Percentiles rank a stretch among this genome's conserved stretches.
phyloP scores from a whole-genome alignment of 2,113 vertebrate species.

The Toxotes chatareus region DNA sequence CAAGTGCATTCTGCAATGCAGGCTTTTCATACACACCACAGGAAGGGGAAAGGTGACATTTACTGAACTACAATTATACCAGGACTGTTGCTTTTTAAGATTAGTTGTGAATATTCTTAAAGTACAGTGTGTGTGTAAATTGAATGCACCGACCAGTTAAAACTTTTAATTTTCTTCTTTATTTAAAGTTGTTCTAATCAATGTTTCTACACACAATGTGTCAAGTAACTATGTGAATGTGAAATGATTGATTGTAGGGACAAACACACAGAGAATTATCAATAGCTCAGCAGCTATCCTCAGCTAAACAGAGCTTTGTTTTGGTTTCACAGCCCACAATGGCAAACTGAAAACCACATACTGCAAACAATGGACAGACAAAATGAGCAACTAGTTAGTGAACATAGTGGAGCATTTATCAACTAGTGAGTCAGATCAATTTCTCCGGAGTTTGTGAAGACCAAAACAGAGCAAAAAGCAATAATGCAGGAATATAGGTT shows the following conservation, averaged over 20 bases:
- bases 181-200: not conserved
- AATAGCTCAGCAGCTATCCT: not conserved
- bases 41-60: constrained; percentile 10
- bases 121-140: not conserved
- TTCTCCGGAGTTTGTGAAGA: not conserved
- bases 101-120: not conserved
- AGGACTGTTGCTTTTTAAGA: too few species aligned
- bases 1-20: constrained; percentile 33
- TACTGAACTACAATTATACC: not conserved
- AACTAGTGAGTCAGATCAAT: not conserved
- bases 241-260: not conserved
- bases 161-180: not conserved
- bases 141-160: not conserved
- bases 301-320: not conserved
- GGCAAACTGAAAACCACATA: not conserved
- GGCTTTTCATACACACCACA: constrained; percentile 1
- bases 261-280: not conserved
- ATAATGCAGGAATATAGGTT: too few species aligned
- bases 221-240: not conserved
- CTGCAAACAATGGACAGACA: not conserved
- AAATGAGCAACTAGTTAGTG: not conserved
- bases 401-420: not conserved
- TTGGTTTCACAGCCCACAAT: too few species aligned
- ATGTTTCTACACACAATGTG: not conserved
- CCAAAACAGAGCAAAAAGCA: not conserved